Base-by-base conservation (phyloP, 2,113 vertebrate species). In the Pelusios castaneus region DNA sequence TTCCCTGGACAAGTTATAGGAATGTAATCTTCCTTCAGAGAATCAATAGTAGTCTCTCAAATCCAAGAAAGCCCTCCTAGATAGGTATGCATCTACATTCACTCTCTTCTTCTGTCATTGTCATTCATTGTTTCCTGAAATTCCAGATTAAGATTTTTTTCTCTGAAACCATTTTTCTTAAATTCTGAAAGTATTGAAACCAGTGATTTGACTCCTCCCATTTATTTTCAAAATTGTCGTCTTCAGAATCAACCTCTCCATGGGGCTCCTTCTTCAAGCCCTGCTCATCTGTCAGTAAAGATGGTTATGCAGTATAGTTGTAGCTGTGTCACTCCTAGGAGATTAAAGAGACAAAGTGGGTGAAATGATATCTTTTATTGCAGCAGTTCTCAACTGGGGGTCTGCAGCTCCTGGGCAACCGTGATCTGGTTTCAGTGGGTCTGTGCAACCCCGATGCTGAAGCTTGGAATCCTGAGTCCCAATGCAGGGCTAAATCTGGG, bases 181-280 rank as follows among this genome's bases (percentile, higher is more conserved):
- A 47, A 89, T 84, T 91, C 84, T 89, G 45, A 89, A 94, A 95
- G 81, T 85, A 82, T 88, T 95, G 84, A 86, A 89, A 56, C 29
- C 87, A 52, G 43, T 87, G 38, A 93, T 91, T 95, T 92, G 70
- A 89, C 93, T 93, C 8, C 38, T 93, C 47, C 34, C 83, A n/a
- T n/a, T n/a, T n/a, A n/a, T n/a, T n/a, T n/a, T n/a, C n/a, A n/a
- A n/a, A n/a, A n/a, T n/a, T n/a, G n/a, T n/a, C n/a, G n/a, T 27
- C 82, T 92, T 87, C 73, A 80, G 45, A 93, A 87, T 87, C 63
- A 87, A 16, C 79, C 84, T 93, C 93, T 87, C 77, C 77, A 82
- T 85, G 52, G 56, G 56, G 77, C 92, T 84, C 49, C 22, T 80
- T 60, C 85, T 63, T 91, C 82, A 89, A 43, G 54, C 31, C 47